phyloP scores from a whole-genome alignment of 2,113 vertebrate genomes.

The Narcine bancroftii region DNA sequence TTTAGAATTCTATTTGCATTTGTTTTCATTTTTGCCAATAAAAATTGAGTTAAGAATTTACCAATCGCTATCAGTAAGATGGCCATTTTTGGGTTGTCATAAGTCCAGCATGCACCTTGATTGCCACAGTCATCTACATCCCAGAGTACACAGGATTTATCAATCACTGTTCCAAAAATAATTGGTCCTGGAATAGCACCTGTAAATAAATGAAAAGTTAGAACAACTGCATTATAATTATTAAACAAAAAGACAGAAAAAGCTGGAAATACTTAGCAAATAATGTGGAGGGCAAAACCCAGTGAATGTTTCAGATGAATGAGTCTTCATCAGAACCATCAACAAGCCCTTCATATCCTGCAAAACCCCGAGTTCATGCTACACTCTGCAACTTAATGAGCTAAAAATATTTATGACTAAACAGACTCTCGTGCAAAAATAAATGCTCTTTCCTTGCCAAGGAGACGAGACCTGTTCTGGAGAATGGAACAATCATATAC shows the following conservation, averaged over 20 bases:
- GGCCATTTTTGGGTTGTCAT: constrained; percentile 61
- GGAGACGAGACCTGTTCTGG: neutral
- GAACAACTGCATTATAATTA: neutral
- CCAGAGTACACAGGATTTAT: constrained; percentile 62
- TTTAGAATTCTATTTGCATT: neutral
- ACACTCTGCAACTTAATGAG: neutral
- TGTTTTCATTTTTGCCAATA: neutral
- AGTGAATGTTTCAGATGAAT: no score
- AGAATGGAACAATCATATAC: neutral
- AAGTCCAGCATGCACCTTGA: constrained; percentile 62
- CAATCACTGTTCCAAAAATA: constrained; percentile 63
- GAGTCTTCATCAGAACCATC: no score
- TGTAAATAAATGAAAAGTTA: constrained; percentile 41
- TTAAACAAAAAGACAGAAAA: neutral
- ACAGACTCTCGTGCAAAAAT: neutral
- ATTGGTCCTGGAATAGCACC: constrained; percentile 71
- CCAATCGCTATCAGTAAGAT: constrained; percentile 57
- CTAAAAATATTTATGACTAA: neutral
- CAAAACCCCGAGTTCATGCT: neutral
- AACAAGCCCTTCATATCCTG: no score
- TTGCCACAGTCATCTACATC: constrained; percentile 55
- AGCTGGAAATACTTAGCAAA: no score
- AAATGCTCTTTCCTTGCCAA: neutral
- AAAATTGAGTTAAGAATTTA: constrained; percentile 48
- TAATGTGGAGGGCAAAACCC: no score